Evolutionary conservation across 2,888 invertebrate genomes (phyloP).

Genomic region (Venustoraphidia nigricollis): DNA sequence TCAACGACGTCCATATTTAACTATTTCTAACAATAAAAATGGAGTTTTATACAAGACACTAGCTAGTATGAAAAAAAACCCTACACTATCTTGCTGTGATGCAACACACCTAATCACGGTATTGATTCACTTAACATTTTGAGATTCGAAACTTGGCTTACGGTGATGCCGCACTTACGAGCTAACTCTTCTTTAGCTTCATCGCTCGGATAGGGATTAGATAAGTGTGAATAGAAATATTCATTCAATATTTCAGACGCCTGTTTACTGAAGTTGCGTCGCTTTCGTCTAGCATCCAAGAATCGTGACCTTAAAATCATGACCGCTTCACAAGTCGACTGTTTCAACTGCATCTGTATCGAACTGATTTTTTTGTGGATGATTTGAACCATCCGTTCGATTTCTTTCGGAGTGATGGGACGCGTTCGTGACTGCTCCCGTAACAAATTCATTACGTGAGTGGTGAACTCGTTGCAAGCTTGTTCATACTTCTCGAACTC

Average conservation of each 20-base stretch:
- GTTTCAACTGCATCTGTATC: conserved; percentile 96
- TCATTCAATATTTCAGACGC: conserved; percentile 98
- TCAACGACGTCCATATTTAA: no score
- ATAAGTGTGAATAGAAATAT: conserved; percentile 98
- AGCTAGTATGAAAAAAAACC: no score
- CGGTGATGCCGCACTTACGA: conserved; percentile 96
- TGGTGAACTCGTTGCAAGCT: conserved; percentile 99
- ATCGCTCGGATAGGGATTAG: conserved; percentile 99
- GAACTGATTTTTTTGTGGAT: conserved; percentile 97
- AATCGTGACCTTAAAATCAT: conserved; percentile 91
- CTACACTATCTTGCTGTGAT: no score
- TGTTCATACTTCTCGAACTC: conserved; percentile 99
- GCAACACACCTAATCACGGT: no score
- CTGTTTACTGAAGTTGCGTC: conserved; percentile 98
- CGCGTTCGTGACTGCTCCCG: conserved; percentile 93
- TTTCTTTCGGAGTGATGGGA: conserved; percentile 97
- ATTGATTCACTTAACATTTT: no score
- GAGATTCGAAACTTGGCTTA: conserved; percentile 88
- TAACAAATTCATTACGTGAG: conserved; percentile 97
- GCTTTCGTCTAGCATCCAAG: conserved; percentile 70
- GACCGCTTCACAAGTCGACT: conserved; percentile 98
- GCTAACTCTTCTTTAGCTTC: conserved; percentile 99
- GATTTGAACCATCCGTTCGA: conserved; percentile 97
- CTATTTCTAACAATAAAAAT: no score
- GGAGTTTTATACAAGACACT: no score